Base-by-base conservation (phyloP, 2,797 vertebrate genomes). In the Danio choprae region DNA sequence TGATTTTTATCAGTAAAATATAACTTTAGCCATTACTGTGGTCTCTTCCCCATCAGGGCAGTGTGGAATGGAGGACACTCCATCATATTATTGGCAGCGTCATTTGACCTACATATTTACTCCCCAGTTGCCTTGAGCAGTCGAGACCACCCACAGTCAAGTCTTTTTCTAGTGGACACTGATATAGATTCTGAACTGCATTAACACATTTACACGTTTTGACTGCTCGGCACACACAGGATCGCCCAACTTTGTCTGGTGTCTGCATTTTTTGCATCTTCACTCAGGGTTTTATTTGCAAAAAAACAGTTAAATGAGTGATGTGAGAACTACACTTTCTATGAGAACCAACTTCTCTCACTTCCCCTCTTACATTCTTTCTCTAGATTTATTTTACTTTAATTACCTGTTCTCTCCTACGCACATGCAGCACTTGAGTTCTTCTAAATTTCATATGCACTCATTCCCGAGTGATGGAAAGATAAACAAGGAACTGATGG, bases 101-200 rank as follows among this genome's bases (percentile, higher is more conserved):
- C 56, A 63, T 40, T 70, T 77, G 62, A 44, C 29, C 60, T 41
- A 43, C 55, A 60, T 55, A 68, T 68, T 53, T 68, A 59, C 56
- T 9, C 38, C 53, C 5, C 15, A 58, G 72, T 65, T 59, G 53
- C 46, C 64, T 70, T 83, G 41, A 69, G 43, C 40, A 29, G 46
- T 64, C 5, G 10, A 50, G 83, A 86, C 82, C 65, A 70, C 64
- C 70, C 72, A 81, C 56, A 55, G 11, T 53, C 51, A 4, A 59
- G 29, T 68, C 56, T 5, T 55, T 40, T 15, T 56, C 41, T 64
- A 64, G 67, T 69, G 29, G 44, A 64, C 48, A 72, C 40, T 10
- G 38, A 38, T 51, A 22, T 63, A 72, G 38, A 63, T 43, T 36
- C 38, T n/a, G 22, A 38, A 9, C 65, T 53, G 5, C 3, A 6